Evolutionary conservation across 2,797 vertebrate species (phyloP).

Genomic region (Adelosebastes latens): DNA sequence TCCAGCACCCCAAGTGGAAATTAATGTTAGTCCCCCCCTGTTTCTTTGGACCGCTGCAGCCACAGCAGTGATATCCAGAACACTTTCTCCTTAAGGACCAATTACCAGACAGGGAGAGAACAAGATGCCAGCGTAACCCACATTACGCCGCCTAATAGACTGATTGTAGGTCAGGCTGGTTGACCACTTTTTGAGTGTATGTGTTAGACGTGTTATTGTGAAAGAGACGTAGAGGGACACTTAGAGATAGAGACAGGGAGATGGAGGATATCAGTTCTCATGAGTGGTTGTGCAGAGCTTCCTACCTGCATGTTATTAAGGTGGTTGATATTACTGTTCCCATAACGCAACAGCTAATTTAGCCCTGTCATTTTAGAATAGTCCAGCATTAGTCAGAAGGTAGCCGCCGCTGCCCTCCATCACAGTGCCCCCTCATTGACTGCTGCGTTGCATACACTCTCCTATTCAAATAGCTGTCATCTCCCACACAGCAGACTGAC

Average conservation of each 20-base stretch:
- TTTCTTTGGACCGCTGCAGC: slow-evolving; percentile 58
- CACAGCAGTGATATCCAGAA: slow-evolving; percentile 58
- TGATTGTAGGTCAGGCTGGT: slow-evolving; percentile 69
- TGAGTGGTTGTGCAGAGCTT: slow-evolving; percentile 43
- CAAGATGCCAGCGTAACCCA: slow-evolving; percentile 61
- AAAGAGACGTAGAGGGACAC: neutral
- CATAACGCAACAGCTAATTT: slow-evolving; percentile 75
- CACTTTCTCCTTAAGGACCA: slow-evolving; percentile 66
- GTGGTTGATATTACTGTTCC: slow-evolving; percentile 44
- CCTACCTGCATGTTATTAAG: slow-evolving; percentile 58
- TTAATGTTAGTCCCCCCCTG: slow-evolving; percentile 66
- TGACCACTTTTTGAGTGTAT: slow-evolving; percentile 52
- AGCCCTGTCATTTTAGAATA: slow-evolving; percentile 81
- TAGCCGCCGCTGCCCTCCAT: slow-evolving; percentile 63
- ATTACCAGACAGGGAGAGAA: slow-evolving; percentile 69
- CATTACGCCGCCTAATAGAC: slow-evolving; percentile 68
- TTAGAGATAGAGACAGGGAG: neutral
- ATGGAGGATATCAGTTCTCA: slow-evolving; percentile 56
- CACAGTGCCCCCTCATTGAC: slow-evolving; percentile 69
- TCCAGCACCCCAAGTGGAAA: slow-evolving; percentile 75
- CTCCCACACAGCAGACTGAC: slow-evolving; percentile 78
- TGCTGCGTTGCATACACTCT: slow-evolving; percentile 69
- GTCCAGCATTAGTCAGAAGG: slow-evolving; percentile 77
- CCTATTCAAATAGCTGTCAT: slow-evolving; percentile 82
- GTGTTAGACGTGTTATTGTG: slow-evolving; percentile 41